Percentiles rank a stretch among this genome's conserved stretches.
These are phyloP conservation scores for Aurelia coerulea DNA, from an alignment of 30 jellyfish, hydroid and myxozoan species.

Conservation along the genomic window DNA sequence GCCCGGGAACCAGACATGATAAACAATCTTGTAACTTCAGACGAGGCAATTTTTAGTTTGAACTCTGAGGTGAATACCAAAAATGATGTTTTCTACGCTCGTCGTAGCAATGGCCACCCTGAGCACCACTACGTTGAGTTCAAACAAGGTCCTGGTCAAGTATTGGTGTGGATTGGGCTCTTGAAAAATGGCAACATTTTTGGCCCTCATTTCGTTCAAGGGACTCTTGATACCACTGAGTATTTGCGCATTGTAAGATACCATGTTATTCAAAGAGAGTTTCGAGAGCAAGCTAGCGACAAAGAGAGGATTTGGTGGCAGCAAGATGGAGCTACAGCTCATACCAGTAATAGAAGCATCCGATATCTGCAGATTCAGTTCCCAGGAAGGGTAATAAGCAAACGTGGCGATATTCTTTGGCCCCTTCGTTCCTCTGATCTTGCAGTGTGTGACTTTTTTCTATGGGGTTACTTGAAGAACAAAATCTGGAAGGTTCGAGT, in stretches of 20 bases:
- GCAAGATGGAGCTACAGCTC: slow-evolving; percentile 22
- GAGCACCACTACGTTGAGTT: neutral
- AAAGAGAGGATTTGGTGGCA: slow-evolving; percentile 9
- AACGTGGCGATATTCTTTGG: neutral
- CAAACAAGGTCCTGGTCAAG: slow-evolving; percentile 4
- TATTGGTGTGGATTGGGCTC: slow-evolving; percentile 17
- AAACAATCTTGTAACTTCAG: neutral
- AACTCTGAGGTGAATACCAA: neutral
- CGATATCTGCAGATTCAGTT: neutral
- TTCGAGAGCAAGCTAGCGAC: neutral
- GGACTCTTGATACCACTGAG: neutral
- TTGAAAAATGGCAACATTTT: neutral
- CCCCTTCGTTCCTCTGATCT: slow-evolving; percentile 18
- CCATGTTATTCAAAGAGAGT: slow-evolving; percentile 7
- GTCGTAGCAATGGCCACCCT: slow-evolving; percentile 4
- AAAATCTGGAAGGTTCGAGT: neutral
- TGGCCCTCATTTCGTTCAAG: slow-evolving; percentile 13
- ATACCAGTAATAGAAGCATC: neutral
- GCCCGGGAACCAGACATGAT: neutral
- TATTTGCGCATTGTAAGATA: neutral
- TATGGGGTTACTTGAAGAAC: slow-evolving; percentile 11
- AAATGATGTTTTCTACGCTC: neutral
- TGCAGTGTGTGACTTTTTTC: slow-evolving; percentile 14
- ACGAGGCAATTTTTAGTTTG: neutral
- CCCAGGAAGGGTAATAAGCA: slow-evolving; percentile 8